Base-by-base conservation (phyloP, 2,888 invertebrate genomes). In the Drosophila colorata region DNA sequence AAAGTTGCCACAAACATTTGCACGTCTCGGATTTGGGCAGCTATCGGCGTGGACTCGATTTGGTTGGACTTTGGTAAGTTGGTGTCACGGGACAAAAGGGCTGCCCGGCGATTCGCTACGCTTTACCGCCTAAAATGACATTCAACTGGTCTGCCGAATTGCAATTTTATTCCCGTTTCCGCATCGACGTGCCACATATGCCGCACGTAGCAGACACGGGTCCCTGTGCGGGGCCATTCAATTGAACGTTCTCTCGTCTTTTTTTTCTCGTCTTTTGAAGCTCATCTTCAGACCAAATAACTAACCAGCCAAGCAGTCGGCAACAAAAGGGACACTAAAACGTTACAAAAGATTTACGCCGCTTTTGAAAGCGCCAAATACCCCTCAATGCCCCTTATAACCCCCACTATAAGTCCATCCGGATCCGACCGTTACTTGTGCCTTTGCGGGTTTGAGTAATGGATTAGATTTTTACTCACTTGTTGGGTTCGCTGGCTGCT, bases 291-390 rank as follows among this genome's bases (percentile, higher is more conserved):
- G 46, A 14, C 37, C 41, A 53, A 53, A 64, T 31, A 58, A 31
- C 38, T 37, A 47, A 44, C 16, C 51, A 57, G 41, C 41, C 44
- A 64, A 67, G 53, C 28, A 59, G 35, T 47, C 47, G 37, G 20
- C 65, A 61, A 67, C 59, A 70, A 78, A 73, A 65, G 56, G 38
- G 74, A 65, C 60, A 69, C 76, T 73, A 71, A 87, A 79, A 66
- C 48, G 79, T 83, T 80, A 88, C 81, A 84, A 87, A 88, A 88
- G 85, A 85, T 88, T 88, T 85, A 85, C 88, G 58, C 80, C 84
- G 63, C 58, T 76, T 78, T 68, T 44, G 28, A 58, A 13, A 14
- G 23, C 20, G n/a, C 13, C 35, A n/a, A 8, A n/a, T 23, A 40
- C 41, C 49, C 20, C 35, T 35, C 48, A 46, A 23, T 41, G 9